A percentile compares a stretch with the other conserved stretches of the same genome.
Evolutionary conservation across 92 coral and sea anemone genomes (phyloP).

Genomic region (Blastomussa wellsi): DNA sequence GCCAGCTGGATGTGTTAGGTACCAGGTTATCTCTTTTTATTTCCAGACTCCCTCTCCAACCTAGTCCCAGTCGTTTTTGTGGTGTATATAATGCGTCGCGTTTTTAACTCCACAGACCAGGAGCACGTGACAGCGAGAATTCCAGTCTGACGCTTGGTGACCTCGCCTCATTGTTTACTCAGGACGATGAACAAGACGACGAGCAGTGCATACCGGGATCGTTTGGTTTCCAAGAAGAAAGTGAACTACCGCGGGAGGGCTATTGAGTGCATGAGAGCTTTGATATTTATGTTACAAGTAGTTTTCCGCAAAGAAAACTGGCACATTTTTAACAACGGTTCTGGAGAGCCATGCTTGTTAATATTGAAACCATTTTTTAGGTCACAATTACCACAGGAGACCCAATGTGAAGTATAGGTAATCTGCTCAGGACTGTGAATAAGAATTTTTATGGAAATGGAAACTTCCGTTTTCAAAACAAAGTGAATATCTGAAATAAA

Average conservation of each 20-base stretch:
- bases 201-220: slow-evolving; percentile 32
- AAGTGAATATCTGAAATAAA: neutral
- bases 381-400: no score
- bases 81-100: neutral
- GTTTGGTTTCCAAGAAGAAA: neutral
- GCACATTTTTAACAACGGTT: no score
- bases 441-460: neutral
- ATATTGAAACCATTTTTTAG: no score
- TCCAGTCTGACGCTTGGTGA: slow-evolving; percentile 75
- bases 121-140: slow-evolving; percentile 82
- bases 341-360: neutral
- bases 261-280: neutral
- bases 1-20: slow-evolving; percentile 72
- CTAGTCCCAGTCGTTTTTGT: neutral
- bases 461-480: neutral
- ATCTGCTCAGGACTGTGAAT: no score
- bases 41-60: neutral
- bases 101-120: slow-evolving; percentile 54
- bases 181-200: slow-evolving; percentile 51
- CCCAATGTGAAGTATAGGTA: no score
- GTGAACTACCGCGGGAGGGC: neutral
- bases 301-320: no score
- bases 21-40: neutral
- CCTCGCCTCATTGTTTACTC: slow-evolving; percentile 74
- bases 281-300: neutral